These are phyloP conservation scores for Pleuronectes platessa DNA, from an alignment of 2,113 vertebrate species.

Conservation along the genomic window DNA sequence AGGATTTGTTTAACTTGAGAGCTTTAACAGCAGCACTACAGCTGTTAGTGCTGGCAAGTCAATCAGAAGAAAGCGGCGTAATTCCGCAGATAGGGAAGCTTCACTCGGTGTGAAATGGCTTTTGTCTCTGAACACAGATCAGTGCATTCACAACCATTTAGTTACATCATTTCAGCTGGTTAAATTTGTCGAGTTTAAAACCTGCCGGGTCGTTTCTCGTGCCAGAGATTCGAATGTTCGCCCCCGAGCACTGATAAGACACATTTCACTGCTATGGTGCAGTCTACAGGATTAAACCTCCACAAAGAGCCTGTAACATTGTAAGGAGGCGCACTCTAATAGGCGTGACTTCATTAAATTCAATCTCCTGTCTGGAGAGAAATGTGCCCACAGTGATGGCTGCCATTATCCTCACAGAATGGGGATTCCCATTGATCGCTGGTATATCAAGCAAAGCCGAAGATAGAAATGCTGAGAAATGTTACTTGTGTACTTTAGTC, in stretches of 20 bases:
- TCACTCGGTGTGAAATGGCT: slow-evolving; percentile 25
- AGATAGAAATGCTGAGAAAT: slow-evolving; percentile 24
- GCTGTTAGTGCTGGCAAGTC: neutral
- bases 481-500: neutral
- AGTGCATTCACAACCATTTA: slow-evolving; percentile 39
- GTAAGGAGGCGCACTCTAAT: slow-evolving; percentile 59
- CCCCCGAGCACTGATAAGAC: slow-evolving; percentile 60
- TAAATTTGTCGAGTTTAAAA: slow-evolving; percentile 29
- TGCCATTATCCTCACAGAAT: slow-evolving; percentile 41
- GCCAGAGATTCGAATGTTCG: slow-evolving; percentile 40
- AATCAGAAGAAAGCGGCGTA: slow-evolving; percentile 4
- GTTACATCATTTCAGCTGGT: slow-evolving; percentile 11
- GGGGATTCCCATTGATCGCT: slow-evolving; percentile 11
- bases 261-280: slow-evolving; percentile 31
- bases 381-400: slow-evolving; percentile 49
- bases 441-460: slow-evolving; percentile 22
- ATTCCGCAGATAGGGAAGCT: slow-evolving; percentile 11
- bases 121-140: slow-evolving; percentile 8
- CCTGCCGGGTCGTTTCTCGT: slow-evolving; percentile 28
- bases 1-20: neutral
- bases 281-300: slow-evolving; percentile 71
- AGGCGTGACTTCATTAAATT: slow-evolving; percentile 75
- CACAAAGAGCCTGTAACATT: slow-evolving; percentile 61
- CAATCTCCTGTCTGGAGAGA: slow-evolving; percentile 55
- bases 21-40: neutral